phyloP scores from a whole-genome alignment of 2,797 vertebrate genomes.

The Acanthopagrus latus region DNA sequence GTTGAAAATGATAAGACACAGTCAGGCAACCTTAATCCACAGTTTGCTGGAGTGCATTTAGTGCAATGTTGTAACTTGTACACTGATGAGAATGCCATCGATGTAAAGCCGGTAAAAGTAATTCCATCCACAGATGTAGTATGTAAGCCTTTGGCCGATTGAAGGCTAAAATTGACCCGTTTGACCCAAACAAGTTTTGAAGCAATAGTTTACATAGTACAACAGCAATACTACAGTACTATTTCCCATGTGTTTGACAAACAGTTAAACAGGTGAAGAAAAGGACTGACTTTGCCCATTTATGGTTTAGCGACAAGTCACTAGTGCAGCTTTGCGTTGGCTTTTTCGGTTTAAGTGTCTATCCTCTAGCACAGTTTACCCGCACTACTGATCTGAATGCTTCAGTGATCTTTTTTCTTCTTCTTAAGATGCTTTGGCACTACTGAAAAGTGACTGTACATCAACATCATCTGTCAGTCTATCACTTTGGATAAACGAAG shows the following conservation, averaged over 20 bases:
- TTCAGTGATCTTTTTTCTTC: background rate
- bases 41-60: constrained; percentile 7
- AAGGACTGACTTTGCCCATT: too few relatives aligned
- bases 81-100: background rate
- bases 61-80: background rate
- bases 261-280: background rate
- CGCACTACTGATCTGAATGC: background rate
- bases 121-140: background rate
- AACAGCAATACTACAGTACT: too few relatives aligned
- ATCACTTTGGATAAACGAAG: constrained; percentile 21
- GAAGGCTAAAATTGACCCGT: background rate
- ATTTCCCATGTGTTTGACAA: too few relatives aligned
- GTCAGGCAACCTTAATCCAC: background rate
- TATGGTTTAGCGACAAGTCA: background rate
- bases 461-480: constrained; percentile 3
- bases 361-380: background rate
- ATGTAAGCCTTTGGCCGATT: background rate
- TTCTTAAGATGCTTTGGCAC: background rate
- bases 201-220: too few relatives aligned
- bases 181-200: too few relatives aligned
- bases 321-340: background rate
- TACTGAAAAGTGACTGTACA: constrained; percentile 4
- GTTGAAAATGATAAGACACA: constrained; percentile 41
- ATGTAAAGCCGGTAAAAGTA: background rate
- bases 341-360: background rate